Evolutionary conservation across 2,113 vertebrate species (phyloP), one percentile per base, ranked within the genome.

Genomic region (Carollia perspicillata): DNA sequence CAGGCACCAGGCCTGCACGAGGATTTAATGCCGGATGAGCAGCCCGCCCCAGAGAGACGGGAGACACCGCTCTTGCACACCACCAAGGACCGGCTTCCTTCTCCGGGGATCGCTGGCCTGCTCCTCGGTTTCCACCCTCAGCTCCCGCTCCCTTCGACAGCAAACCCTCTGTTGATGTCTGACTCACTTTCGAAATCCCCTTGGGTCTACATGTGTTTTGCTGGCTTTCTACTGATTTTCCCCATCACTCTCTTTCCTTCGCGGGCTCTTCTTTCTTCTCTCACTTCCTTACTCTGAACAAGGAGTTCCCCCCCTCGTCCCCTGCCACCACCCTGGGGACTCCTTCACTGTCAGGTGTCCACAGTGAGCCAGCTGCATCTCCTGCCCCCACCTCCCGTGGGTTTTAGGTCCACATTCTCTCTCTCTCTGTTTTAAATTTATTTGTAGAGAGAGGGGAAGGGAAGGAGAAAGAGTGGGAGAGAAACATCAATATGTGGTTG

Each of bases 61-160:
- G 18, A 72, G 55, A 49, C 35, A 33, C 33, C 3, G 37, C 75
- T 8, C 20, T 44, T 0, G 0, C 0, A 1, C 0, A 9, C 23
- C 72, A 33, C 51, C 33, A 9, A 13, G 1, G 49, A 1, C 71
- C 20, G 11, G 35, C 28, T 17, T n/a, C 42, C 28, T 26, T 37
- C n/a, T 23, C 20, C 1, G 26, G 14, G 18, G 80, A 37, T 17
- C 44, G 5, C 11, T 2, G 35, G 35, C 71, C 49, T 37, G 11
- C 5, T 58, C 49, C 71, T 63, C n/a, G 5, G 17, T 37, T 44
- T 16, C 47, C 60, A 17, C 12, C 81, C 72, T 42, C 6, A 13
- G 20, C 37, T 13, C 6, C 37, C 20, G 28, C 9, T n/a, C 23
- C 23, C 58, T 81, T n/a, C 68, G 44, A 14, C 23, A 20, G 79